Evolutionary conservation across 2,888 invertebrate species (phyloP).

Genomic region (Melolontha melolontha): DNA sequence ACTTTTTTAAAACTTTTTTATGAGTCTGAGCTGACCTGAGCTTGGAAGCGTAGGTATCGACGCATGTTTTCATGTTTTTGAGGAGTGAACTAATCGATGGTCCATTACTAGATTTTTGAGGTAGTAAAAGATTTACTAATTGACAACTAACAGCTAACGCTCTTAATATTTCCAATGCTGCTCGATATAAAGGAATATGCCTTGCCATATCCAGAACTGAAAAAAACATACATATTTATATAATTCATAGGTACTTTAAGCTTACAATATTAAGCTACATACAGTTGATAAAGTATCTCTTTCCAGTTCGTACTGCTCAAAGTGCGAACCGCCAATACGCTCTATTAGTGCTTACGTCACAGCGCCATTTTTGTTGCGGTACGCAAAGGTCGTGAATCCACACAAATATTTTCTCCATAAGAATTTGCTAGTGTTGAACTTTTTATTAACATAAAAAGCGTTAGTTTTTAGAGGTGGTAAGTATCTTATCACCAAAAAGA

Average conservation of each 20-base stretch:
- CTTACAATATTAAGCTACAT: no score
- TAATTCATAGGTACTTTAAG: conserved; percentile 19
- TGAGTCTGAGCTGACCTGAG: conserved; percentile 72
- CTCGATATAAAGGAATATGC: conserved; percentile 92
- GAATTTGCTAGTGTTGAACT: no score
- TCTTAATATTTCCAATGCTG: conserved; percentile 84
- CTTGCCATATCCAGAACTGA: conserved; percentile 96
- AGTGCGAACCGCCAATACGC: no score
- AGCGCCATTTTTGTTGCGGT: no score
- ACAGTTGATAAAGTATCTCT: no score
- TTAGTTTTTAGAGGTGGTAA: no score
- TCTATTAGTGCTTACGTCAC: no score
- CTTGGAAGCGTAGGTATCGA: conserved; percentile 90
- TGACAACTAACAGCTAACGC: conserved; percentile 76
- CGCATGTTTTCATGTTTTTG: conserved; percentile 89
- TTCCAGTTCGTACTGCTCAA: no score
- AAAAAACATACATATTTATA: conserved; percentile 39
- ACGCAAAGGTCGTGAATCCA: no score
- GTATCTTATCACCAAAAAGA: no score
- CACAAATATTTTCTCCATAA: no score
- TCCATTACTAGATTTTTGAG: conserved; percentile 63
- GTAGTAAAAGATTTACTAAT: conserved; percentile 73
- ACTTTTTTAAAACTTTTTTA: conserved; percentile 49
- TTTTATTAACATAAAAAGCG: no score
- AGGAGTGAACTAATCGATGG: conserved; percentile 82